Evolutionary conservation across 2,797 vertebrate genomes (phyloP).

Genomic region (Chelon labrosus): DNA sequence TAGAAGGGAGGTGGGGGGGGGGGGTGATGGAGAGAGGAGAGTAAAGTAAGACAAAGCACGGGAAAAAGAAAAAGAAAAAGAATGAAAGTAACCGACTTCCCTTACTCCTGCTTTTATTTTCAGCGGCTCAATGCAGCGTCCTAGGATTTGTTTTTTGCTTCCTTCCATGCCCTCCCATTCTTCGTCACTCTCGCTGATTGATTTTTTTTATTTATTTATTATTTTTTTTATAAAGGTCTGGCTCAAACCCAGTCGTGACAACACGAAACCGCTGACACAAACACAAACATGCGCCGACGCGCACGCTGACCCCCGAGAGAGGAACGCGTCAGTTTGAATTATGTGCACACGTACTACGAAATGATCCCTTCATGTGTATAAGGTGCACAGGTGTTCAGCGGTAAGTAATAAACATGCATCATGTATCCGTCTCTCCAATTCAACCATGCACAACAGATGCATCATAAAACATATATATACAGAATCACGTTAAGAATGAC

Average conservation of each 20-base stretch:
- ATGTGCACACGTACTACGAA: constrained; percentile 41
- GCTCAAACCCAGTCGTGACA: constrained; percentile 49
- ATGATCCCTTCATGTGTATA: constrained; percentile 54
- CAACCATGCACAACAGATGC: constrained; percentile 24
- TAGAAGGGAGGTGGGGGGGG: constrained; percentile 14
- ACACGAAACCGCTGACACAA: constrained; percentile 1
- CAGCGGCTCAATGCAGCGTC: constrained; percentile 45
- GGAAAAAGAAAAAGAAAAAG: constrained; percentile 24
- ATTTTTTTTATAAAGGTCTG: constrained; percentile 46
- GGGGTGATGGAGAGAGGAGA: constrained; percentile 31
- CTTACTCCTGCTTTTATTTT: constrained; percentile 40
- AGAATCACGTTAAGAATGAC: neutral
- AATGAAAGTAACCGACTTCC: constrained; percentile 50
- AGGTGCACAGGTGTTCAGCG: constrained; percentile 30
- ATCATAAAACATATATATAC: neutral
- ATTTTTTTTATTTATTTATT: constrained; percentile 63
- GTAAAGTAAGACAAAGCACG: constrained; percentile 23
- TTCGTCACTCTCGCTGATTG: constrained; percentile 74
- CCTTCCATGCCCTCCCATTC: constrained; percentile 42
- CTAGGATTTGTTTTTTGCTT: constrained; percentile 25
- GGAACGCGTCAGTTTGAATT: constrained; percentile 52
- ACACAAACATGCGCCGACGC: neutral
- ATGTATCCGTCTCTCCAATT: constrained; percentile 30
- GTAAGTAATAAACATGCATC: constrained; percentile 63
- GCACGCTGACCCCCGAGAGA: constrained; percentile 5